These are phyloP conservation scores for Myiotriccus ornatus DNA, from an alignment of 2,797 vertebrate species.

Conservation along the genomic window DNA sequence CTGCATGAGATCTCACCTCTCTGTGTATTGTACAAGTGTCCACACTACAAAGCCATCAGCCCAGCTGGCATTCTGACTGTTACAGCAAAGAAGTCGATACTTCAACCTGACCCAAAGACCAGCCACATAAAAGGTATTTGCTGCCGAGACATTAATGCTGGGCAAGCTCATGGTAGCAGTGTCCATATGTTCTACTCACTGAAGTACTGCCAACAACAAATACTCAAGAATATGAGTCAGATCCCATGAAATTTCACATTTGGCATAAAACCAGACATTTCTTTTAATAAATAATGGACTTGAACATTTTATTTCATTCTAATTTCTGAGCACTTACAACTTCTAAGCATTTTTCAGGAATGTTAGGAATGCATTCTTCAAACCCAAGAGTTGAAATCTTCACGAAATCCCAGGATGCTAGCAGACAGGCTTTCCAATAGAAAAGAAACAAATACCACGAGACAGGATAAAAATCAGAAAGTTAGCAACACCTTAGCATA, in stretches of 20 bases:
- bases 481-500: neutral
- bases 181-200: constrained; percentile 28
- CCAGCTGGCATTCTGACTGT: constrained; percentile 44
- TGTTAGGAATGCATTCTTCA: neutral
- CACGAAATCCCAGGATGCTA: neutral
- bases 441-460: neutral
- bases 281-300: constrained; percentile 6
- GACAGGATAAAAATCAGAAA: neutral
- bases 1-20: constrained; percentile 58
- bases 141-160: neutral
- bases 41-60: constrained; percentile 18
- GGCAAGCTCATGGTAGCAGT: neutral
- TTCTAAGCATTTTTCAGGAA: neutral
- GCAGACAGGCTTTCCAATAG: neutral
- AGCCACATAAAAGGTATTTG: constrained; percentile 29
- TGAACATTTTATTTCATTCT: neutral
- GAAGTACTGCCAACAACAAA: constrained; percentile 23
- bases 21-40: constrained; percentile 14
- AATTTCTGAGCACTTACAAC: neutral
- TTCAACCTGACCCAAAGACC: constrained; percentile 6
- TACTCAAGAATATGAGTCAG: constrained; percentile 15
- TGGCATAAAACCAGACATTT: neutral
- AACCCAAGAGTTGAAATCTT: neutral
- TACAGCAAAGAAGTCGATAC: neutral
- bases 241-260: neutral